Conservation (phyloP, 2,113 vertebrate species). For the Diphyllodes magnificus region DNA sequence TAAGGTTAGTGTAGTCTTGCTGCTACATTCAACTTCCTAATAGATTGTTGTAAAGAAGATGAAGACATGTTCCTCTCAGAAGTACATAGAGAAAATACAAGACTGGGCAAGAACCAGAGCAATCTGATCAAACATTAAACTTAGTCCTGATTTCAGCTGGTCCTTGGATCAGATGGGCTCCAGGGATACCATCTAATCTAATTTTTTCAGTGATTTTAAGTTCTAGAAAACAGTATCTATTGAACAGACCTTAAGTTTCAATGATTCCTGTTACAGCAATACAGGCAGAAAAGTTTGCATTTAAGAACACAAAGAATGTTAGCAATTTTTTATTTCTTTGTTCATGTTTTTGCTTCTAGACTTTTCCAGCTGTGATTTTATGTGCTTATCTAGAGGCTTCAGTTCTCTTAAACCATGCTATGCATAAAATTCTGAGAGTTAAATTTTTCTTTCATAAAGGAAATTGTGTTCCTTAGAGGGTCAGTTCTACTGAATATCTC, state of each 20-base stretch:
- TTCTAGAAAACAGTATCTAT: neutral
- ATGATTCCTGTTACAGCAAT: neutral
- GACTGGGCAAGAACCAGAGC: neutral
- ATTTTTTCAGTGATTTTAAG: neutral
- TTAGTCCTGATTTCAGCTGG: neutral
- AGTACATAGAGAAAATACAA: neutral
- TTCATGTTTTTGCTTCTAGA: neutral
- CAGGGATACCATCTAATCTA: neutral
- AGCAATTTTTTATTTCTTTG: neutral
- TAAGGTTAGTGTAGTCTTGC: neutral
- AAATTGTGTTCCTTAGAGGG: slow-evolving; percentile 6
- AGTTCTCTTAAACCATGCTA: neutral
- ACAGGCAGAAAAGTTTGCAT: neutral
- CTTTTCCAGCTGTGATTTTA: slow-evolving; percentile 15
- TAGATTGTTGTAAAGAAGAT: neutral
- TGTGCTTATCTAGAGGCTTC: neutral
- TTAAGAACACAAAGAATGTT: neutral
- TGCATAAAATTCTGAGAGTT: neutral
- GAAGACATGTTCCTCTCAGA: neutral
- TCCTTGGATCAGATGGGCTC: neutral
- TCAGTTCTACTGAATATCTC: neutral
- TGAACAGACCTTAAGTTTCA: neutral
- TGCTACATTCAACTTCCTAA: neutral
- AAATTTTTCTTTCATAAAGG: neutral
- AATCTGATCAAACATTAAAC: neutral